Base-by-base conservation (phyloP, 1,140 invertebrate species). In the Thrips palmi region DNA sequence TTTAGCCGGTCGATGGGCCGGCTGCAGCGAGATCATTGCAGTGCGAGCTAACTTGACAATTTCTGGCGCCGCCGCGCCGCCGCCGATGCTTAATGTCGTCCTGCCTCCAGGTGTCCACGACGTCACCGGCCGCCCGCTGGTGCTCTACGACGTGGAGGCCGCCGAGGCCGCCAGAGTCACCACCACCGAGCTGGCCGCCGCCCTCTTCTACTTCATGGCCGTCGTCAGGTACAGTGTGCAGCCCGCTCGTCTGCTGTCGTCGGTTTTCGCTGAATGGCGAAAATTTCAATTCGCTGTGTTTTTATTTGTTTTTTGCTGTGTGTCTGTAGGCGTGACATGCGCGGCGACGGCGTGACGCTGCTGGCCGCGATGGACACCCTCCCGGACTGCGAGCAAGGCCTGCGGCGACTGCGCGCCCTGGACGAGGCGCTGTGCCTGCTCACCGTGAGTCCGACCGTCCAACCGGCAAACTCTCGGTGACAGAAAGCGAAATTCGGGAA, bases 201-300 rank as follows among this genome's bases (percentile, higher is more conserved):
- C 67, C 39, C 44, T 68, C 31, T 52, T 68, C 34, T 68, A 66
- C 55, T 68, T 67, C 51, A 60, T 58, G 32, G 61, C 64, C 25
- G 58, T 69, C 47, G 15, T 37, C 15, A 60, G 57, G 66, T 69
- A 57, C 64, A 57, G 36, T 12, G 1, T 21, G 17, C 12, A 22
- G 12, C 14, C 3, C 22, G n/a, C 4, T 25, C 20, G 28, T 11
- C 18, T 25, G 27, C 14, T 19, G 12, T 28, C 17, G 18, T 37
- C 24, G 25, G 6, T 32, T 37, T 37, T 37, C 35, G n/a, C n/a
- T n/a, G n/a, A n/a, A n/a, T n/a, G n/a, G n/a, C n/a, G n/a, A n/a
- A n/a, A n/a, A n/a, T n/a, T n/a, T n/a, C n/a, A n/a, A n/a, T n/a
- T n/a, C n/a, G n/a, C n/a, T n/a, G n/a, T 59, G 56, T 58, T 15